Percentiles rank a stretch among this genome's conserved stretches.
These are phyloP conservation scores for Caenorhabditis sp. DNA, from an alignment of 2,888 invertebrate genomes.

Conservation along the genomic window DNA sequence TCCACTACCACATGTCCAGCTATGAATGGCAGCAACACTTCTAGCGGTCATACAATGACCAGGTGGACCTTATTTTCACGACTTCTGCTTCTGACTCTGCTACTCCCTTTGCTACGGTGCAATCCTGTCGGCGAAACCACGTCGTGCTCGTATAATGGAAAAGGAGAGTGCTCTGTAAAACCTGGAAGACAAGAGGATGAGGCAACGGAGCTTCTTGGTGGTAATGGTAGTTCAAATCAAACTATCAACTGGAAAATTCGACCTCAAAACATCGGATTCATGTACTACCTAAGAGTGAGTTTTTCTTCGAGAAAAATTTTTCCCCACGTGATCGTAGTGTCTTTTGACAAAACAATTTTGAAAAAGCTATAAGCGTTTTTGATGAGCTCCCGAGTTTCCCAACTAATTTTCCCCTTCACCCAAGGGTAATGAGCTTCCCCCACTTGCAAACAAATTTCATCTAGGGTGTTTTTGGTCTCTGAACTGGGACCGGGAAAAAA, in stretches of 20 bases:
- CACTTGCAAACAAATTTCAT: conserved; percentile 22
- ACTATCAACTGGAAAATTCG: conserved; percentile 45
- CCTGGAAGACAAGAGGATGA: neutral
- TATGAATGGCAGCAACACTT: conserved; percentile 36
- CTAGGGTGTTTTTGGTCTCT: conserved; percentile 7
- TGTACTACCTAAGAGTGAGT: conserved; percentile 51
- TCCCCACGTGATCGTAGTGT: no score
- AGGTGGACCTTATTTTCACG: conserved; percentile 10
- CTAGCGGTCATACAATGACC: conserved; percentile 27
- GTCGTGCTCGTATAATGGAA: conserved; percentile 38
- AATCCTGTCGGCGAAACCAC: neutral
- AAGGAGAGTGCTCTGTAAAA: conserved; percentile 24
- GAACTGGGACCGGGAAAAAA: neutral
- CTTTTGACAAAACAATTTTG: no score
- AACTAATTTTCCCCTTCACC: no score
- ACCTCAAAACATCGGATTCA: conserved; percentile 51
- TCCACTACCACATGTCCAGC: conserved; percentile 38
- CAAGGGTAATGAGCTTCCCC: neutral
- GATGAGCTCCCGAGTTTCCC: neutral
- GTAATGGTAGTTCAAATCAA: neutral
- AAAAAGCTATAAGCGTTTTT: neutral
- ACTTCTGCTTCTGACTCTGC: neutral
- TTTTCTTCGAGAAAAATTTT: neutral
- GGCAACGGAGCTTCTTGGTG: conserved; percentile 2
- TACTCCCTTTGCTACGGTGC: no score